These are phyloP conservation scores for Ianthella basta DNA, from an alignment of 37 sponge, comb jelly and placozoan species.

Conservation along the genomic window DNA sequence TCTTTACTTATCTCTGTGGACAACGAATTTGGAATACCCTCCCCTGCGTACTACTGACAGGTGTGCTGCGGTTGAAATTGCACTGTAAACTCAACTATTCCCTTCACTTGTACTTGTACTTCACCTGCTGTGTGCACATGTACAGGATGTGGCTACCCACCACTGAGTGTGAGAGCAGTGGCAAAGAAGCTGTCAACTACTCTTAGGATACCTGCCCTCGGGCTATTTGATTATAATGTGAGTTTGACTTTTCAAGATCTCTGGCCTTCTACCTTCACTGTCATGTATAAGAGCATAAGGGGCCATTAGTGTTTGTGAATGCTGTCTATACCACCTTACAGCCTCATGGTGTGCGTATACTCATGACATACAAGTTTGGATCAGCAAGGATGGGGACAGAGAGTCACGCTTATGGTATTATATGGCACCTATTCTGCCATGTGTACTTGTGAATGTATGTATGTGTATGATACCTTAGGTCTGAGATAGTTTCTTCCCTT, in stretches of 20 bases:
- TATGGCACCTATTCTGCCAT: neutral
- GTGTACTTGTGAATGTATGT: neutral
- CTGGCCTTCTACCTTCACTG: neutral
- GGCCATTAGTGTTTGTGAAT: no score
- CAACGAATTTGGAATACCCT: constrained; percentile 90
- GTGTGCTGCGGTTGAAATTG: neutral
- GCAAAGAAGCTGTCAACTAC: constrained; percentile 59
- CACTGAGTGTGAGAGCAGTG: constrained; percentile 85
- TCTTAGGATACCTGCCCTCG: constrained; percentile 80
- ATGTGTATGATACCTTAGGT: neutral
- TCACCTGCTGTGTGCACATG: neutral
- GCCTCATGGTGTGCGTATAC: constrained; percentile 92
- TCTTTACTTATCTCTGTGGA: constrained; percentile 92
- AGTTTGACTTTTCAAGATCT: neutral
- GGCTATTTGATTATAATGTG: constrained; percentile 96
- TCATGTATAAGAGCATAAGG: neutral
- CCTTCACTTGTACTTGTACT: no score
- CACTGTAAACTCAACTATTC: no score
- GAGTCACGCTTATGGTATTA: constrained; percentile 57
- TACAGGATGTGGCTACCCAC: constrained; percentile 90
- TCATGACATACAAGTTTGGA: constrained; percentile 93
- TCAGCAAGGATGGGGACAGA: constrained; percentile 89
- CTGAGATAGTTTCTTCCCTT: neutral
- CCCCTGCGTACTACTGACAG: constrained; percentile 91
- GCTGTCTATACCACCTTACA: neutral